A percentile compares a stretch with the other conserved stretches of the same genome.
Conservation (phyloP, 2,113 vertebrate species). For the Falcunculus frontatus region DNA sequence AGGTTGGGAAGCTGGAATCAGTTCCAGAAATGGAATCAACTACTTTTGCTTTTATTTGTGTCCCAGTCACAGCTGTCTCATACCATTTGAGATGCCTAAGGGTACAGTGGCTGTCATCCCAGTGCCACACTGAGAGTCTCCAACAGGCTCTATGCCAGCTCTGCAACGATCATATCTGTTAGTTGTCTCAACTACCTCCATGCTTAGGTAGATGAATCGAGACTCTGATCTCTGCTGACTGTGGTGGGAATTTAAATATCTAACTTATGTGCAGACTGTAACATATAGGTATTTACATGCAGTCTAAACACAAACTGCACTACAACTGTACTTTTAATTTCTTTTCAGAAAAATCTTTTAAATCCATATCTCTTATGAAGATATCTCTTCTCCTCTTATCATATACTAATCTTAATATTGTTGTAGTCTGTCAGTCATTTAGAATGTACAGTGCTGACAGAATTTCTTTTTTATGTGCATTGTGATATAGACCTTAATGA, state of each 20-base stretch:
- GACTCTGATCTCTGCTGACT: neutral
- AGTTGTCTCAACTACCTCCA: neutral
- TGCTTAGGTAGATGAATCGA: neutral
- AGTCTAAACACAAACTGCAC: neutral
- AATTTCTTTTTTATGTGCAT: neutral
- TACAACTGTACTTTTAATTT: rapidly evolving
- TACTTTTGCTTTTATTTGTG: neutral
- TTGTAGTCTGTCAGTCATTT: neutral
- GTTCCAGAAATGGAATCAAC: neutral
- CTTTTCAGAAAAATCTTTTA: neutral
- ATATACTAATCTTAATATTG: neutral
- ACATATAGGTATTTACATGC: neutral
- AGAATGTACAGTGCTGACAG: neutral
- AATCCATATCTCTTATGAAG: neutral
- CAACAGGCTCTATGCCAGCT: neutral
- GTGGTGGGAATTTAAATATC: neutral
- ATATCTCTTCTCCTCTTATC: neutral
- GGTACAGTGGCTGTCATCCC: neutral
- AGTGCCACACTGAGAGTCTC: neutral
- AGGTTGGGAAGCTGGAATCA: neutral
- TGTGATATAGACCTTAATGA: neutral
- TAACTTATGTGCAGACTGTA: neutral
- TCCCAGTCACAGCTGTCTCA: neutral
- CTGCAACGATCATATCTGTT: neutral
- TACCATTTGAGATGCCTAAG: neutral